Base-by-base conservation (phyloP, 2,113 vertebrate species). In the Istiophorus platypterus region DNA sequence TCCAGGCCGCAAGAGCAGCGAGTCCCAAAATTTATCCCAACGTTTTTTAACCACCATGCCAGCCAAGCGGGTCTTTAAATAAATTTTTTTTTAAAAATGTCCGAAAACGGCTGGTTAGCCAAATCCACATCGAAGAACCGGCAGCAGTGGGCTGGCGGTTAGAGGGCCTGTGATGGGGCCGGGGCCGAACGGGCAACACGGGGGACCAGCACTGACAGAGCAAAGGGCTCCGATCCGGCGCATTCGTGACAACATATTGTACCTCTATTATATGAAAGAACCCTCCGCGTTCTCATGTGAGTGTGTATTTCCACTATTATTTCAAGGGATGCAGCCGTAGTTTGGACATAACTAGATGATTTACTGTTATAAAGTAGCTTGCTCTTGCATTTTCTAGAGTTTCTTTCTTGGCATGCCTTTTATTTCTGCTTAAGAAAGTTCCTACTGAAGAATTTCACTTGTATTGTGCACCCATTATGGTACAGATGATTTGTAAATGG, bases 41-140 rank as follows among this genome's bases (percentile, higher is more conserved):
- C 15, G 45, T 8, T 10, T 78, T 31, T 78, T 31, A 2, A 24
- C 7, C 27, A 58, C 4, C 6, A 37, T n/a, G 5, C 10, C 26
- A 26, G 31, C 42, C 26, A 6, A 47, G 20, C 9, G 15, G 2
- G 9, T 52, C 47, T 27, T 47, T 39, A 70, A 57, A 71, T 22
- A 64, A 37, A 69, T 1, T 4, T n/a, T n/a, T n/a, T n/a, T n/a
- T n/a, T n/a, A n/a, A 47, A 39, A 12, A 57, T 26, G 3, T 34
- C 20, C 26, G 56, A 20, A 63, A 39, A 67, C 26, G 64, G 37
- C 37, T 63, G 56, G 56, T 56, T 76, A 54, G 45, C 49, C 39
- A 41, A 45, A 75, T 71, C 41, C 66, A 41, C 51, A 65, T n/a
- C 9, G 2, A 49, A 64, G 57, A 82, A 47, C 47, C 0, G 26